These are phyloP conservation scores for Alentia gelatinosa DNA, from an alignment of 2,888 invertebrate genomes.

Conservation along the genomic window DNA sequence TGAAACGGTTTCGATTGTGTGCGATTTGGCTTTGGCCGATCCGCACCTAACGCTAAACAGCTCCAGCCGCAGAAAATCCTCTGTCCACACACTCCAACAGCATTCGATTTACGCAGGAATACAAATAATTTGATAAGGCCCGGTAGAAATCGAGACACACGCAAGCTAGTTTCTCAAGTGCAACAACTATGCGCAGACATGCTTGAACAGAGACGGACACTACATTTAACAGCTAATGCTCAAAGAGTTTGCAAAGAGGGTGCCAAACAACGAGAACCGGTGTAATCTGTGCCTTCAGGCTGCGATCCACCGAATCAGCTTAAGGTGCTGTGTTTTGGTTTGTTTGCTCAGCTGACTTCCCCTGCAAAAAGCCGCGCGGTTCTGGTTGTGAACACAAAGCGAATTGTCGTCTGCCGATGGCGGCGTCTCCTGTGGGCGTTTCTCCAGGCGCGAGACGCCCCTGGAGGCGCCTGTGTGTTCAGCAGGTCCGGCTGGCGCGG, in stretches of 20 bases:
- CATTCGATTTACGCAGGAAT: not conserved
- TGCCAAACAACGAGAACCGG: not conserved
- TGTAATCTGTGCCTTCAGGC: not conserved
- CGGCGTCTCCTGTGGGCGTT: constrained; percentile 1
- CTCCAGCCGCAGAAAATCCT: not conserved
- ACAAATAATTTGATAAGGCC: constrained; percentile 6
- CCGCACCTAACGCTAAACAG: not conserved
- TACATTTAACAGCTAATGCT: not conserved
- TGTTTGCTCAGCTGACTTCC: constrained; percentile 25
- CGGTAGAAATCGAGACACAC: not conserved
- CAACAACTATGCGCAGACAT: not conserved
- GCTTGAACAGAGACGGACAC: not conserved
- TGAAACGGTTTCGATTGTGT: not conserved
- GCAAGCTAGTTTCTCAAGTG: not conserved
- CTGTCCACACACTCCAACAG: not conserved
- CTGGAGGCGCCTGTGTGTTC: constrained; percentile 7
- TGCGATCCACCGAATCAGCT: not conserved
- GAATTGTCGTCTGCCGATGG: constrained; percentile 7
- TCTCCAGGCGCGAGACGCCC: not conserved
- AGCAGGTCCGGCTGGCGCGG: not conserved
- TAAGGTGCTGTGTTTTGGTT: not conserved
- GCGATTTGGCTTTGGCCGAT: not conserved
- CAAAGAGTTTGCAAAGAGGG: not conserved
- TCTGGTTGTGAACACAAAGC: constrained; percentile 4
- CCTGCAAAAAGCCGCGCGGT: not conserved